These are phyloP conservation scores for Acleris laterana DNA, from an alignment of 2,888 invertebrate genomes.

Conservation along the genomic window DNA sequence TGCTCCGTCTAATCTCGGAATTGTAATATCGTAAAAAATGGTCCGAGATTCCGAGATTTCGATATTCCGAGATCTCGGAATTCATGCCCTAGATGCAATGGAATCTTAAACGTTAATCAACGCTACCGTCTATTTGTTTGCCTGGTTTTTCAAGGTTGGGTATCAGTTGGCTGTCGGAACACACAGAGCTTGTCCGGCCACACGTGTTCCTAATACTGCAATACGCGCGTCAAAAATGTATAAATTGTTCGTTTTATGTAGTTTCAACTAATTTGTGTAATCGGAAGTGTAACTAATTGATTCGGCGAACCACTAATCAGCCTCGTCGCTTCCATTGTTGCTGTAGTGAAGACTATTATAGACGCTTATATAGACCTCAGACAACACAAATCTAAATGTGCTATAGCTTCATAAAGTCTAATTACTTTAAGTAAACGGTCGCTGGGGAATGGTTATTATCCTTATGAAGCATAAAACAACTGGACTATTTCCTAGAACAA, in stretches of 20 bases:
- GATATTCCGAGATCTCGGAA: too few species aligned
- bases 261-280: conserved; percentile 2
- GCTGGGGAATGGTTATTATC: background rate
- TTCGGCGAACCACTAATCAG: conserved; percentile 21
- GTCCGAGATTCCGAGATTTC: too few species aligned
- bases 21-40: too few species aligned
- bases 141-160: conserved; percentile 20
- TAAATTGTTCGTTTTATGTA: background rate
- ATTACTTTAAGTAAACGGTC: conserved; percentile 8
- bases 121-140: conserved; percentile 28
- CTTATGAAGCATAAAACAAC: conserved; percentile 5
- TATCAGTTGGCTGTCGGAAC: conserved; percentile 19
- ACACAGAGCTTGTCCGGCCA: background rate
- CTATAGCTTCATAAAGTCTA: too few species aligned
- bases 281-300: conserved; percentile 23
- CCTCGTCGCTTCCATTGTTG: conserved; percentile 23
- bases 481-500: conserved; percentile 19
- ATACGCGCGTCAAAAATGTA: background rate
- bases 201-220: conserved; percentile 4
- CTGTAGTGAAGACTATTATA: too few species aligned
- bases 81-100: too few species aligned
- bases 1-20: too few species aligned
- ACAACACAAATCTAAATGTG: too few species aligned
- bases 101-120: conserved; percentile 12
- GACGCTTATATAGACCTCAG: too few species aligned